Conservation (phyloP, 2,797 vertebrate species). For the Garrulus glandarius region DNA sequence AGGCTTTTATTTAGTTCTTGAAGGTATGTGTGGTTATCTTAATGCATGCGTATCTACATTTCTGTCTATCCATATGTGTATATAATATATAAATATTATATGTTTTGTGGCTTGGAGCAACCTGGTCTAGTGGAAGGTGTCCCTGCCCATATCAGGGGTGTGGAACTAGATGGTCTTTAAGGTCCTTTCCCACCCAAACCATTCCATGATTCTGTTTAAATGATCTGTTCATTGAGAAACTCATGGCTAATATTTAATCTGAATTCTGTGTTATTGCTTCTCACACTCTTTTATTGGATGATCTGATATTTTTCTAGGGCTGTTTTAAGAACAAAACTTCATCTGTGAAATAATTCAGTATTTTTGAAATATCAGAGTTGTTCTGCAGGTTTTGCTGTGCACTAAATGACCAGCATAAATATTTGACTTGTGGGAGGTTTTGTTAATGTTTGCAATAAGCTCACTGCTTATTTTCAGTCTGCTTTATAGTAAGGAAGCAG, state of each 20-base stretch:
- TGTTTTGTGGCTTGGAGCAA: neutral
- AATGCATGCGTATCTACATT: neutral
- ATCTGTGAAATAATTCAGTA: neutral
- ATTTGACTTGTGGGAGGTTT: neutral
- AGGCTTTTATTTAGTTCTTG: neutral
- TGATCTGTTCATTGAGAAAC: neutral
- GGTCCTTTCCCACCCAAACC: neutral
- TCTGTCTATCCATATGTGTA: fast-evolving
- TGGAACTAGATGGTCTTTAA: neutral
- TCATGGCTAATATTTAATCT: neutral
- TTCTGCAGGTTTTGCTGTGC: neutral
- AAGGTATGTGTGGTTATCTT: neutral
- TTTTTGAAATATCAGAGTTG: neutral
- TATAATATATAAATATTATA: neutral
- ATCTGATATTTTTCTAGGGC: neutral
- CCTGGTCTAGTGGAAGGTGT: neutral
- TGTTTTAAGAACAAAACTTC: neutral
- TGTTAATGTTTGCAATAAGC: neutral
- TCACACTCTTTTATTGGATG: neutral
- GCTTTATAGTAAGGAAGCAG: neutral
- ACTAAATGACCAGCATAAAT: neutral
- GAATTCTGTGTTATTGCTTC: neutral
- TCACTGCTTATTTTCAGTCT: neutral
- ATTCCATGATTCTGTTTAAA: neutral
- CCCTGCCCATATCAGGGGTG: fast-evolving